Evolutionary conservation across 2,888 invertebrate genomes (phyloP).

Genomic region (Lasius fuliginosus): DNA sequence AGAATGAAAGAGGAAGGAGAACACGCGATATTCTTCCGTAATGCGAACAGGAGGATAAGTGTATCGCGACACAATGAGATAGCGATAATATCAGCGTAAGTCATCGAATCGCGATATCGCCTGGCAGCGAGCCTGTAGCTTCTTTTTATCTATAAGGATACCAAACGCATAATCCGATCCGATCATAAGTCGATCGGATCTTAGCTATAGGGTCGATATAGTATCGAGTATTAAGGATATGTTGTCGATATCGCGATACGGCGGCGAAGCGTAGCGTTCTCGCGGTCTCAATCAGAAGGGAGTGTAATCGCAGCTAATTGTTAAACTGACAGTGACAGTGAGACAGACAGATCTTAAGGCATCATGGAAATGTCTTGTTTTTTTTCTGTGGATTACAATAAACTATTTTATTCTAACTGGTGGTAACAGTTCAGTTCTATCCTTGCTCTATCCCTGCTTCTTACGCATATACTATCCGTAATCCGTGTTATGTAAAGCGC

Average conservation of each 20-base stretch:
- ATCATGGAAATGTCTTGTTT: conserved; percentile 84
- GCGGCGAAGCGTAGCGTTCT: conserved; percentile 62
- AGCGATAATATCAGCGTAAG: conserved; percentile 7
- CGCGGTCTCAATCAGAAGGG: conserved; percentile 72
- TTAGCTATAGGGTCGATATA: background rate
- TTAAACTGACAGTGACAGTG: conserved; percentile 84
- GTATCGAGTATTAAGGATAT: conserved; percentile 37
- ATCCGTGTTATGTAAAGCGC: too few relatives aligned
- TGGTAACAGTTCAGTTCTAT: conserved; percentile 23
- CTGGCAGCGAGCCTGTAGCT: conserved; percentile 19
- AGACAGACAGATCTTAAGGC: conserved; percentile 80
- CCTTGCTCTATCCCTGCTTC: background rate
- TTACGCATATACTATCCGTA: background rate
- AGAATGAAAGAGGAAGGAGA: conserved; percentile 16
- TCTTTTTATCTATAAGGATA: conserved; percentile 28
- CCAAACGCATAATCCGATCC: conserved; percentile 44
- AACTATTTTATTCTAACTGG: conserved; percentile 85
- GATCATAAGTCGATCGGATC: conserved; percentile 17
- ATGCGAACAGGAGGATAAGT: conserved; percentile 4
- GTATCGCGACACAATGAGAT: conserved; percentile 24
- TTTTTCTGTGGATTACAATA: conserved; percentile 85
- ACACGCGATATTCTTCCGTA: conserved; percentile 47
- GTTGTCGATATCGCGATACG: conserved; percentile 31
- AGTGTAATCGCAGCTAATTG: conserved; percentile 82
- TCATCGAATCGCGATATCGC: conserved; percentile 39